Percentiles rank a stretch among this genome's conserved stretches.
Conservation (phyloP, 2,113 vertebrate species). For the Brachirus orientalis region DNA sequence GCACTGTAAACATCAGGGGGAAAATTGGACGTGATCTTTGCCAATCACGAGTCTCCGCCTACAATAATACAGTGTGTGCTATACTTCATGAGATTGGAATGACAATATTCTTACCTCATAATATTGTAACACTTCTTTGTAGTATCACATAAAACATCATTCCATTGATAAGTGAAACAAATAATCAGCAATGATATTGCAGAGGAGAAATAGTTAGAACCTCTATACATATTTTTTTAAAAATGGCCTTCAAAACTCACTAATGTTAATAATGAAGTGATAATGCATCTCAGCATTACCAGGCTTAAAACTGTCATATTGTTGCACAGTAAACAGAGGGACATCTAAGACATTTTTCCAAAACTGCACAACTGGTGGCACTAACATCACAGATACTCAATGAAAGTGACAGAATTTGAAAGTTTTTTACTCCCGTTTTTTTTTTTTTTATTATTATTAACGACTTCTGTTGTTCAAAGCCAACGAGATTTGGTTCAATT, state of each 20-base stretch:
- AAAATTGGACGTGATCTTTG: conserved; percentile 43
- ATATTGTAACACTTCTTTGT: background rate
- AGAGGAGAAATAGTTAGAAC: background rate
- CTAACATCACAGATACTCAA: background rate
- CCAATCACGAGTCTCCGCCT: conserved; percentile 9
- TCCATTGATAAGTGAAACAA: no score
- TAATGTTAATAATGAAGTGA: conserved; percentile 5
- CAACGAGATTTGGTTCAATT: conserved; percentile 50
- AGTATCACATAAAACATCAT: no score
- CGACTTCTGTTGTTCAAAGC: conserved; percentile 43
- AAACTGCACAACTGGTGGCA: conserved; percentile 14
- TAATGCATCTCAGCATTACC: conserved; percentile 16
- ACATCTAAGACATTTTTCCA: conserved; percentile 8
- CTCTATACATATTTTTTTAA: background rate
- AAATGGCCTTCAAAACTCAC: background rate
- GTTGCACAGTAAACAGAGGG: conserved; percentile 4
- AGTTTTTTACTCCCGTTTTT: conserved; percentile 7
- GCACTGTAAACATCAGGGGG: conserved; percentile 63
- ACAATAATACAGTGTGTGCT: conserved; percentile 22
- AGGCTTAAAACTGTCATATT: conserved; percentile 1
- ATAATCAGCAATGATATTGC: no score
- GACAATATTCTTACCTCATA: conserved; percentile 8
- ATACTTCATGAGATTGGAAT: conserved; percentile 24
- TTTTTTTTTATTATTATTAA: no score
- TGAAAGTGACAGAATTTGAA: background rate